Base-by-base conservation (phyloP, 1,140 invertebrate genomes). In the Ectropis grisescens region DNA sequence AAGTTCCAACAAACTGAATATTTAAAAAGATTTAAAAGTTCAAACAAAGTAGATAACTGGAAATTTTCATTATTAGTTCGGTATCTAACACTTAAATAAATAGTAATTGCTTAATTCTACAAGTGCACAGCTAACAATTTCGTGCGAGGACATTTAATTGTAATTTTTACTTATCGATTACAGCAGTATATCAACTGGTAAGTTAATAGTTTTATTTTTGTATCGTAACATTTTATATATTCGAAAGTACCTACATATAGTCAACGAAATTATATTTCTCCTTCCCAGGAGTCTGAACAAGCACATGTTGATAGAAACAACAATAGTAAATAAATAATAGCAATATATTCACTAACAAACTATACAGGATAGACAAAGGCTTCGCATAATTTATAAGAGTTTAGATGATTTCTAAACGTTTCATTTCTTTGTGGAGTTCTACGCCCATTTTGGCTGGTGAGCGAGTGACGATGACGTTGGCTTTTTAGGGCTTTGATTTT, bases 361-460 rank as follows among this genome's bases (percentile, higher is more conserved):
- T 76, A 74, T 71, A 75, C 60, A 68, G 45, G 59, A 43, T 61
- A 54, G 58, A 58, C 47, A 53, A n/a, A n/a, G n/a, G n/a, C n/a
- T 51, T 52, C 23, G 44, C 25, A 42, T 36, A 40, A 41, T 29
- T 24, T 47, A 37, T 33, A 30, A 24, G 28, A 29, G 36, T 28
- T 84, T 85, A 87, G 33, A 85, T 85, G 54, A 90, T 84, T 54
- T 86, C 85, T 60, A 89, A 82, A 71, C 90, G 87, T 66, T 89
- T 91, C 93, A 94, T 94, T 84, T 93, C 93, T 86, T 97, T 93
- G 39, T 91, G 82, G 47, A 98, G 84, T 71, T 93, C 91, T 36
- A 87, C 88, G 28, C 97, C 97, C 93, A 99, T 95, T 85, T 98
- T 94, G 44, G 97, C 97, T 14, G 97, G 97, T 67, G 95, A 98